Evolutionary conservation across 2,888 invertebrate species (phyloP).

Genomic region (Drosophila lutescens): DNA sequence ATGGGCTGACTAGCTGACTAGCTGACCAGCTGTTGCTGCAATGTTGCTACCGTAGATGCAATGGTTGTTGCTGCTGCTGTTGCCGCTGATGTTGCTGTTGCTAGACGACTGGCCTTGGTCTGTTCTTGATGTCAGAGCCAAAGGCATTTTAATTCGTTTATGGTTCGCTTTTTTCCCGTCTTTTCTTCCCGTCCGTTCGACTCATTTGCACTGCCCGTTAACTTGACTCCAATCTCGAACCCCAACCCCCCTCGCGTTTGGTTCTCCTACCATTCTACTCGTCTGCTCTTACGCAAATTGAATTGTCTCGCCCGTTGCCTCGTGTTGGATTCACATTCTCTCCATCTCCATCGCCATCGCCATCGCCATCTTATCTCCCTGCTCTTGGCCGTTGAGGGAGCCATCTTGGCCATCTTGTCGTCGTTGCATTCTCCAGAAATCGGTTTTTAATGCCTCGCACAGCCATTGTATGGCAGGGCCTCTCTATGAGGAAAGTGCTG

Average conservation of each 20-base stretch:
- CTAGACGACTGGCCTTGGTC: constrained; percentile 24
- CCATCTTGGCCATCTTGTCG: constrained; percentile 14
- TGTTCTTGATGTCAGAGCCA: constrained; percentile 51
- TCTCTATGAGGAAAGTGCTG: not conserved
- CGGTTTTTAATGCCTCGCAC: constrained; percentile 50
- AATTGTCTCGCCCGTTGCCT: constrained; percentile 62
- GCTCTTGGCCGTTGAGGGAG: not conserved
- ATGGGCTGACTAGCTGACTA: constrained; percentile 1
- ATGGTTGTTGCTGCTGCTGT: not conserved
- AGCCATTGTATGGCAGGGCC: constrained; percentile 14
- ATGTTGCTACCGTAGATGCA: constrained; percentile 3
- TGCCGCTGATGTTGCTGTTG: not conserved
- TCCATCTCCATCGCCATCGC: not conserved
- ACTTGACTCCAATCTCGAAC: constrained; percentile 27
- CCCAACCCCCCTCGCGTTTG: not conserved
- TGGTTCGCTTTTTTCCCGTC: constrained; percentile 24
- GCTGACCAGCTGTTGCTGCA: constrained; percentile 19
- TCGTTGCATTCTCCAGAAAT: constrained; percentile 53
- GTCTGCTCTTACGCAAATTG: constrained; percentile 64
- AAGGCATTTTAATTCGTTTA: constrained; percentile 75
- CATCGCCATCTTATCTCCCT: not conserved
- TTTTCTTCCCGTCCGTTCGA: constrained; percentile 16
- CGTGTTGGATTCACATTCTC: constrained; percentile 26
- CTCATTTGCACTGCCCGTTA: constrained; percentile 42
- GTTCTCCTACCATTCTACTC: not conserved